These are phyloP conservation scores for Drosophila carrolli DNA, from an alignment of 1,140 invertebrate species.

Conservation along the genomic window DNA sequence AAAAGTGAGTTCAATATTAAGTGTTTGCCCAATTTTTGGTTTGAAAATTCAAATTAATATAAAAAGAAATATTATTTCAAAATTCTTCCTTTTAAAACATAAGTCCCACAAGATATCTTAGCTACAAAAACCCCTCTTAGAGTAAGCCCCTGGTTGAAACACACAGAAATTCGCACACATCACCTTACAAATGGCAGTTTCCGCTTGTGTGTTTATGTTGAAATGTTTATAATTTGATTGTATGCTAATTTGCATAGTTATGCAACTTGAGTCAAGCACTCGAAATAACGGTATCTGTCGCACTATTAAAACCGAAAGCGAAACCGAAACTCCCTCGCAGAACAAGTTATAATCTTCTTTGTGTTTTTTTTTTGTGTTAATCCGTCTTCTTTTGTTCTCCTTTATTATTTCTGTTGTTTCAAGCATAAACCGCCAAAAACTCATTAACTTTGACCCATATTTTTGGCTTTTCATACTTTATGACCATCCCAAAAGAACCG, in stretches of 20 bases:
- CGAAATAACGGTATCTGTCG: conserved; percentile 46
- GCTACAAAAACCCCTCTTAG: background rate
- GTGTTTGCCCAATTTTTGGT: too few species aligned
- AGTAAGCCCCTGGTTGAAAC: conserved; percentile 8
- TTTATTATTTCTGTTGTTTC: conserved; percentile 34
- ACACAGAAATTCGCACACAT: conserved; percentile 35
- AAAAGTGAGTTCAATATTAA: too few species aligned
- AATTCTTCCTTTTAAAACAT: too few species aligned
- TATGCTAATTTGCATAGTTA: conserved; percentile 71
- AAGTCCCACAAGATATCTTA: background rate
- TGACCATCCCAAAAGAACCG: conserved; percentile 24
- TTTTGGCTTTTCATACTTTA: conserved; percentile 43
- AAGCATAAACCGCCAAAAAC: conserved; percentile 32
- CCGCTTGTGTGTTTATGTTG: conserved; percentile 64
- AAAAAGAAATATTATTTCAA: too few species aligned
- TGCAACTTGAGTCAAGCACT: conserved; percentile 48
- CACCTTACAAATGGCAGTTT: conserved; percentile 59
- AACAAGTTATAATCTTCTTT: conserved; percentile 24
- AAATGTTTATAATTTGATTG: conserved; percentile 77
- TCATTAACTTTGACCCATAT: conserved; percentile 67
- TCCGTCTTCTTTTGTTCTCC: conserved; percentile 41
- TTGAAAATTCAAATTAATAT: too few species aligned
- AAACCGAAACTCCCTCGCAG: conserved; percentile 36
- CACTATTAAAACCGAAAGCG: conserved; percentile 40
- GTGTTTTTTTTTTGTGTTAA: conserved; percentile 21